These are phyloP conservation scores for Amphipyra tragopoginis DNA, from an alignment of 2,888 invertebrate genomes.

Conservation along the genomic window DNA sequence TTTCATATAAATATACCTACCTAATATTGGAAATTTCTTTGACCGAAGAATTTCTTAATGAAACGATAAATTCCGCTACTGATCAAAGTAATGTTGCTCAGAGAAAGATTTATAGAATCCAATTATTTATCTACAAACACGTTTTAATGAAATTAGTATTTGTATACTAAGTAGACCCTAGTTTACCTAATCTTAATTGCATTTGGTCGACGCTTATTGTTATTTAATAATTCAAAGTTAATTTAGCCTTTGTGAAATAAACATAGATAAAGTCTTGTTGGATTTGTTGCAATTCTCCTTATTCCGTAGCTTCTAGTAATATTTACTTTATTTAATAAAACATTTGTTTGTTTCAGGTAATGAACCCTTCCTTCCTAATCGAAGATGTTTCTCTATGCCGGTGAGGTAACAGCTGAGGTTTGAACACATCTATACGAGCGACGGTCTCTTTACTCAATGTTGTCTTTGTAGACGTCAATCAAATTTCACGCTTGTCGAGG, in stretches of 20 bases:
- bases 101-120: constrained; percentile 54
- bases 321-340: constrained; percentile 25
- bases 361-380: constrained; percentile 17
- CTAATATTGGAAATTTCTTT: constrained; percentile 63
- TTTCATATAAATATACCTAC: constrained; percentile 42
- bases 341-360: constrained; percentile 65
- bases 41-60: constrained; percentile 69
- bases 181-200: constrained; percentile 46
- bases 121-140: constrained; percentile 52
- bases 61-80: constrained; percentile 69
- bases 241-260: constrained; percentile 20
- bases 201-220: constrained; percentile 11
- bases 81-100: constrained; percentile 63
- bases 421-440: constrained; percentile 37
- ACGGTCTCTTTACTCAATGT: constrained; percentile 59
- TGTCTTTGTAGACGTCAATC: constrained; percentile 71
- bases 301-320: constrained; percentile 1
- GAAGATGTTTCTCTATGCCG: constrained; percentile 22
- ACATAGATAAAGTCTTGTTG: constrained; percentile 7
- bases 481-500: constrained; percentile 78
- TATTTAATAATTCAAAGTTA: constrained; percentile 27
- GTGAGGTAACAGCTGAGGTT: constrained; percentile 27
- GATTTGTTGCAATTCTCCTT: constrained; percentile 1
- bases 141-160: constrained; percentile 43
- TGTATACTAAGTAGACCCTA: constrained; percentile 31